Conservation (phyloP, 2,888 invertebrate species). For the Nemapogon koenigi region DNA sequence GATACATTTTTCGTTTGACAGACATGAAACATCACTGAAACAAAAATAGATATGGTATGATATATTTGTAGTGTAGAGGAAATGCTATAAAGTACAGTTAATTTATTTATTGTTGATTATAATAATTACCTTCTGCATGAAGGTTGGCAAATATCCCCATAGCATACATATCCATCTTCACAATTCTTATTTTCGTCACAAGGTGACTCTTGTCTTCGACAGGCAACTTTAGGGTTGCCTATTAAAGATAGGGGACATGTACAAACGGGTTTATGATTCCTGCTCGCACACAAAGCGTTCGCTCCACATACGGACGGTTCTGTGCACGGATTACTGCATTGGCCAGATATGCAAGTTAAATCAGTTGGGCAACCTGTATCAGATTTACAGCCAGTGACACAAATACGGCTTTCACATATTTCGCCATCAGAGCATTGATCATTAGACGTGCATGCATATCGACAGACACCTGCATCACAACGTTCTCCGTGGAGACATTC, state of each 20-base stretch:
- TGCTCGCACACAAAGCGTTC: conserved; percentile 76
- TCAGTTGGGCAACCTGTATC: conserved; percentile 77
- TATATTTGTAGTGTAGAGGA: background rate
- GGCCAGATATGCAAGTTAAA: conserved; percentile 77
- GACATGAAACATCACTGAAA: conserved; percentile 78
- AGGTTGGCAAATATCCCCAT: conserved; percentile 78
- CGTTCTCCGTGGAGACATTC: conserved; percentile 86
- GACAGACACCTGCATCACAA: conserved; percentile 78
- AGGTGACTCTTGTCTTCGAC: conserved; percentile 70
- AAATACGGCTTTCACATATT: conserved; percentile 83
- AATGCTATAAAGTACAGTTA: background rate
- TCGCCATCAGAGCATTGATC: conserved; percentile 88
- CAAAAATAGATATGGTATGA: too few relatives aligned
- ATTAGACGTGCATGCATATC: conserved; percentile 82
- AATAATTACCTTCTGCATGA: conserved; percentile 73
- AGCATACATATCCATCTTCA: conserved; percentile 73
- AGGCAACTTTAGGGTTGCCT: conserved; percentile 78
- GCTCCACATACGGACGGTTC: conserved; percentile 83
- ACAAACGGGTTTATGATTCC: conserved; percentile 77
- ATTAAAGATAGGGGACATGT: conserved; percentile 72
- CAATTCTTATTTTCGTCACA: conserved; percentile 76
- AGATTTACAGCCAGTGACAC: conserved; percentile 81
- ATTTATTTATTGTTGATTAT: conserved; percentile 8
- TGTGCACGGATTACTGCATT: conserved; percentile 79
- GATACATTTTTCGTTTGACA: conserved; percentile 86